Evolutionary conservation across 2,113 vertebrate genomes (phyloP), one percentile per base, ranked within the genome.

Genomic region (Typhlomys cinereus): DNA sequence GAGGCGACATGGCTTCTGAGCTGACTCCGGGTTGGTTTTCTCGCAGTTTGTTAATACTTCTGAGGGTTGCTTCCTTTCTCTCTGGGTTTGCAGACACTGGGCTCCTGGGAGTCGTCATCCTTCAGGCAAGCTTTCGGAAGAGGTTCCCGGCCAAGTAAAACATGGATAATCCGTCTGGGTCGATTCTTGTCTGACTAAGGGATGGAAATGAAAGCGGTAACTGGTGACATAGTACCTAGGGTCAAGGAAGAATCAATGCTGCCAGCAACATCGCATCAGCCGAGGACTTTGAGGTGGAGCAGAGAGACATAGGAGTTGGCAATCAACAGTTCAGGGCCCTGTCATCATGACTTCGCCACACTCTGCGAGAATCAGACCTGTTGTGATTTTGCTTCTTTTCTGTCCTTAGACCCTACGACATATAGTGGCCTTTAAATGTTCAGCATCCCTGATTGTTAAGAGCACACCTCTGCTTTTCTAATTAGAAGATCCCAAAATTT

Each of bases 1-100:
- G 79, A 73, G 73, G 50, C 31, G 86, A 17, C 66, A 74, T 61
- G 90, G 50, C 54, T 57, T 61, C 75, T 82, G 79, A 94, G 5
- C 83, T 39, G 90, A 67, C 82, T 85, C 52, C 3, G 61, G n/a
- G 71, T 67, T 78, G 41, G n/a, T 94, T 95, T 93, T 88, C 95
- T 94, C 80, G 48, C 14, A 66, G 0, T 8, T 89, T 90, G n/a
- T 88, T 85, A 46, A 88, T 29, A 14, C 66, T 31, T 59, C 44
- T 41, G 8, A 83, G 7, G 14, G 23, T 4, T 88, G 79, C 54
- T 85, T 95, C 21, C 83, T 73, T 41, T 93, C 70, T 85, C 48
- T 95, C 36, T 17, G 80, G n/a, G 76, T 85, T 92, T 96, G 75
- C 71, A 95, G 73, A 89, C 52, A 85, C 10, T 5, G 67, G 12